Base-by-base conservation (phyloP, 2,797 vertebrate genomes). In the Sternarchorhynchus goeldii region DNA sequence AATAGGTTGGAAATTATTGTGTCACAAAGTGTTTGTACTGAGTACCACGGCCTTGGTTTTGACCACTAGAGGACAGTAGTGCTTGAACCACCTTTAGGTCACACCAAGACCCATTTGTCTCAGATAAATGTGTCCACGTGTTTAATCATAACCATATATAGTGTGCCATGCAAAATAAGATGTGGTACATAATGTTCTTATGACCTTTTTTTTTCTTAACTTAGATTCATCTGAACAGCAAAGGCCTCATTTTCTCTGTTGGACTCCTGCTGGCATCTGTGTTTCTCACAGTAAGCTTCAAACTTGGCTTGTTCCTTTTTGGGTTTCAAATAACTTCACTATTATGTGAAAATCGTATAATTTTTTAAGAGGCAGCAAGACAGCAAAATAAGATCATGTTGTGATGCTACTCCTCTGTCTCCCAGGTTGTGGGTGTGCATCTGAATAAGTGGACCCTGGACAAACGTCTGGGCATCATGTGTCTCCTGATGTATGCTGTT, bases 171-270 rank as follows among this genome's bases (percentile, higher is more conserved):
- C 5, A 25, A 59, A 12, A 53, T 36, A 4, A 64, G 5, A 29
- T 56, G n/a, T 55, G 2, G 18, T 56, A 55, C 7, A 62, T 16
- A 34, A 75, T 66, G 5, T 39, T 21, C 32, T 59, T 12, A 21
- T 59, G 60, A 59, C 45, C 2, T 17, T 57, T 56, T 29, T 25
- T 25, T 62, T 65, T 70, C 4, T 66, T 65, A 36, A 29, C 75
- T 39, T 90, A 98, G 97, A 96, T 98, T 84, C 93, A 92, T 82
- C 91, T 99, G 57, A 97, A 98, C 90, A 99, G 97, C 87, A 95
- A 95, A 93, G 97, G 97, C n/a, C 94, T 99, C 65, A 97, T 98
- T 91, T 97, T 97, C 90, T 99, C 97, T 0, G 97, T 99, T 67
- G 96, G 95, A 59, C 93, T 99, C 73, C 92, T 99, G 75, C 84